Percentiles rank a stretch among this genome's conserved stretches.
Evolutionary conservation across 2,797 vertebrate species (phyloP).

Genomic region (Varecia variegata): DNA sequence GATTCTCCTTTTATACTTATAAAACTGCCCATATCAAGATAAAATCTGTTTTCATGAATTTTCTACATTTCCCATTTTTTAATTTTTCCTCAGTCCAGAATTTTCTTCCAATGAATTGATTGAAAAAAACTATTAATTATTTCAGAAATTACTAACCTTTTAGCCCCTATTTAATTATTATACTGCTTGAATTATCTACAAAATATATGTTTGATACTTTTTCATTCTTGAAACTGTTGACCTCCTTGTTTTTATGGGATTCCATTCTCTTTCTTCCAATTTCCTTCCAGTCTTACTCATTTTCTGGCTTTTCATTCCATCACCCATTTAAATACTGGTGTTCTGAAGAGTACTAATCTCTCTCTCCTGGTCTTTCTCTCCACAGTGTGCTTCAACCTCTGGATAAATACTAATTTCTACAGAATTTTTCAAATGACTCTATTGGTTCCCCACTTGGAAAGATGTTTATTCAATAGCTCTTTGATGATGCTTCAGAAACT

Average conservation of each 20-base stretch:
- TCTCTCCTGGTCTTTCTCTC: not conserved
- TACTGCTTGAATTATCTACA: not conserved
- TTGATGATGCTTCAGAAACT: not conserved
- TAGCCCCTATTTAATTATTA: not conserved
- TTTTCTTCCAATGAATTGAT: not conserved
- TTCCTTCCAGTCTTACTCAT: not conserved
- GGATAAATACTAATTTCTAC: not conserved
- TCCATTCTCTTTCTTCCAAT: not conserved
- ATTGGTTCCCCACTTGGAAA: not conserved
- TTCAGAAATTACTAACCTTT: not conserved
- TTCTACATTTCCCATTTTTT: not conserved
- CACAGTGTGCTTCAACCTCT: not conserved
- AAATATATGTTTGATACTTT: not conserved
- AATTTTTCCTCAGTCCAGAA: not conserved
- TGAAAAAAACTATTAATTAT: not conserved
- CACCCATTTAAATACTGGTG: not conserved
- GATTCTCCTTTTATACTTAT: not conserved
- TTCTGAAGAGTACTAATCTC: not conserved
- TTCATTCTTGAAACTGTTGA: not conserved
- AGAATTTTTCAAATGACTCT: not conserved
- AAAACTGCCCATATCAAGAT: not conserved
- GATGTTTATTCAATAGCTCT: not conserved
- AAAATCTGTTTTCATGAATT: not conserved
- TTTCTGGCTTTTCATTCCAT: not conserved
- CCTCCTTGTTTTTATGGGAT: not conserved